Evolutionary conservation across 64 coral and sea anemone genomes (phyloP).

Genomic region (Porites lutea): DNA sequence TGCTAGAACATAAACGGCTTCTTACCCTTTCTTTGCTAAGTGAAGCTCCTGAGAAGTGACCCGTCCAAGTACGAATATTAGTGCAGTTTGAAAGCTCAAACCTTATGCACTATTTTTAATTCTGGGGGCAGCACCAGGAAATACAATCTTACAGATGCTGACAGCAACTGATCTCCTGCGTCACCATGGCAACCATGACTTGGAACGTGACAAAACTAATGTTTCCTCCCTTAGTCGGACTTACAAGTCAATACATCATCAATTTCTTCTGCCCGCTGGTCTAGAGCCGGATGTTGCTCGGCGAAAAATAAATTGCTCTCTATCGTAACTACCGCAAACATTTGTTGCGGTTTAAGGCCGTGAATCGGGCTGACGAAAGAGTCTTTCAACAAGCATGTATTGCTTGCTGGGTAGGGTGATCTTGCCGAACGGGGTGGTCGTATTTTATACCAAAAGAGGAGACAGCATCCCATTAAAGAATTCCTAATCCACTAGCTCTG

Average conservation of each 20-base stretch:
- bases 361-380: background rate
- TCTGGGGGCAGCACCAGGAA: too few relatives aligned
- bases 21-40: too few relatives aligned
- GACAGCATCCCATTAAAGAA: too few relatives aligned
- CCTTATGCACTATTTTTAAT: too few relatives aligned
- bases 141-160: too few relatives aligned
- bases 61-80: too few relatives aligned
- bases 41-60: too few relatives aligned
- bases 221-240: background rate
- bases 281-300: background rate
- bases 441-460: too few relatives aligned
- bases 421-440: too few relatives aligned
- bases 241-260: background rate
- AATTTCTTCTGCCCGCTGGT: background rate
- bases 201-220: background rate
- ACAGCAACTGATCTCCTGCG: background rate
- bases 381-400: background rate
- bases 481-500: too few relatives aligned
- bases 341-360: background rate
- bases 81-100: too few relatives aligned
- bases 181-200: background rate
- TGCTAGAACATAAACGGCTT: too few relatives aligned
- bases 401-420: background rate
- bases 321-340: background rate
- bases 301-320: background rate